Conservation (phyloP, 2,888 invertebrate species). For the Ectemnius continuus region DNA sequence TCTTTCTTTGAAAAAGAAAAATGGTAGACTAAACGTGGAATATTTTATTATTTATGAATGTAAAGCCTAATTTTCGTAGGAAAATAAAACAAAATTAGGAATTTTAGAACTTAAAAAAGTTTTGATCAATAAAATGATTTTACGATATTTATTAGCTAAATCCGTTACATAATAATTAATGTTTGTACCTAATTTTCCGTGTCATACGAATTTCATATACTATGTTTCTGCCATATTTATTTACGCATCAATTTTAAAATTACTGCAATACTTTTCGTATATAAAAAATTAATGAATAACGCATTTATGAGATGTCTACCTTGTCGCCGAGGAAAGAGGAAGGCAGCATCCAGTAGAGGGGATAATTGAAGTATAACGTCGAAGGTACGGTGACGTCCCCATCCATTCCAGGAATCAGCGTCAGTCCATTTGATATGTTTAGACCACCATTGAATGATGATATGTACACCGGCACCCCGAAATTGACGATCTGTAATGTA, state of each 20-base stretch:
- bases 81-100: too few species aligned
- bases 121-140: too few species aligned
- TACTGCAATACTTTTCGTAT: not conserved
- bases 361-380: slow-evolving; percentile 81
- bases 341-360: slow-evolving; percentile 91
- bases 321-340: slow-evolving; percentile 90
- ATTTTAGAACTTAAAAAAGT: too few species aligned
- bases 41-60: too few species aligned
- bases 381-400: slow-evolving; percentile 80
- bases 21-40: too few species aligned
- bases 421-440: slow-evolving; percentile 81
- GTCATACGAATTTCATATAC: too few species aligned
- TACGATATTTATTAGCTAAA: too few species aligned
- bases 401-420: slow-evolving; percentile 82
- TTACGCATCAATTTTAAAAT: not conserved
- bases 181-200: too few species aligned
- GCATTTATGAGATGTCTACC: slow-evolving; percentile 72
- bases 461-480: slow-evolving; percentile 63
- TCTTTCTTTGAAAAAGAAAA: not conserved
- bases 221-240: not conserved
- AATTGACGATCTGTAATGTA: slow-evolving; percentile 66
- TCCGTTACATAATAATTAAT: too few species aligned
- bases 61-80: too few species aligned
- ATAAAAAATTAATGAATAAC: not conserved
- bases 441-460: slow-evolving; percentile 77